Conservation (phyloP, 2,113 vertebrate species). For the Myocastor coypus region DNA sequence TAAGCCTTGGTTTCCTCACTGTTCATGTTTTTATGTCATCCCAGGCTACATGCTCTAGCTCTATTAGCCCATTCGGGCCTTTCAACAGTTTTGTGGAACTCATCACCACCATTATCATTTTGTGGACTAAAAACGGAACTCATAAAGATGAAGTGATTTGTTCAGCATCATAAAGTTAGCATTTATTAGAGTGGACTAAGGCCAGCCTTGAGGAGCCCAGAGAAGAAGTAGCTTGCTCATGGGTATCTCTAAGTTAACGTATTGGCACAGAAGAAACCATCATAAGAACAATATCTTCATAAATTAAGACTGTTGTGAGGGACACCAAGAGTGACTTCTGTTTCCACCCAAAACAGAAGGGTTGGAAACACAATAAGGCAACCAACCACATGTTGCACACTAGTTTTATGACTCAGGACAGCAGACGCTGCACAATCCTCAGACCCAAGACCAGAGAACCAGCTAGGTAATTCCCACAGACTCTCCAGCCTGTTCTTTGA, state of each 20-base stretch:
- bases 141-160: neutral
- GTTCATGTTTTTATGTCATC: neutral
- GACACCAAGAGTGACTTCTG: neutral
- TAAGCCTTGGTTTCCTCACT: neutral
- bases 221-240: neutral
- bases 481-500: neutral
- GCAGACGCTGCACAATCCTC: neutral
- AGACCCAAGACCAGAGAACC: neutral
- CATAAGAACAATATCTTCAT: neutral
- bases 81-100: neutral
- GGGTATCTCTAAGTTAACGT: neutral
- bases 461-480: neutral
- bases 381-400: fast-evolving
- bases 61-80: neutral
- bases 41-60: neutral
- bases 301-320: neutral
- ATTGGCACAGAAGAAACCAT: neutral
- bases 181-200: neutral
- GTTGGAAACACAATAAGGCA: neutral
- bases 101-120: neutral
- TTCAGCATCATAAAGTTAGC: neutral
- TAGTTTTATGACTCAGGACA: neutral
- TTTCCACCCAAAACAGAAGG: neutral
- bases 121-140: neutral
- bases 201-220: neutral